Base-by-base conservation (phyloP, 2,888 invertebrate genomes). In the Parasteatoda lunata region DNA sequence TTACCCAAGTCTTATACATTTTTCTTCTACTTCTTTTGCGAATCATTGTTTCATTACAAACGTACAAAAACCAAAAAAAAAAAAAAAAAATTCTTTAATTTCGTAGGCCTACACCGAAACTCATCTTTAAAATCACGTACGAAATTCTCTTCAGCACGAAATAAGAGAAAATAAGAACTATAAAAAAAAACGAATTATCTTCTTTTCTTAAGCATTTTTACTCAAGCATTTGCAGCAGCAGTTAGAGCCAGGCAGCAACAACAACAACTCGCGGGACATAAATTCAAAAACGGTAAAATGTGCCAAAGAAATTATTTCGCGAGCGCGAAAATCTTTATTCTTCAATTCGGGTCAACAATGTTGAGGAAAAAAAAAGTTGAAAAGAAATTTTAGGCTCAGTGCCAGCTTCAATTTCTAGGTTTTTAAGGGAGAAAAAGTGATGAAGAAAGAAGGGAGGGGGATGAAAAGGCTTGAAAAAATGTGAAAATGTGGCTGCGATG, bases 221-320 rank as follows among this genome's bases (percentile, higher is more conserved):
- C 4, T 6, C 4, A 7, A n/a, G 8, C 59, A 59, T 5, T 59
- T 13, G 59, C 7, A 9, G 7, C 11, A 59, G 30, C 30, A 30
- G 30, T 30, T 30, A 30, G 30, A 30, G 30, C 30, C 2, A 30
- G n/a, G n/a, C 59, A 13, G 13, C 30, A 30, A 51, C 72, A n/a
- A 72, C 51, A 49, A 11, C 49, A n/a, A 52, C 72, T n/a, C 30
- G 30, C 49, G 13, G 30, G 52, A 65, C 83, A 83, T 77, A 83
- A 83, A 83, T 83, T 83, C 77, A 83, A 83, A 83, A 83, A 83
- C 71, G 77, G 76, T 59, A 59, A 48, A 70, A 82, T 76, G 82
- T 83, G 83, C 83, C 83, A 83, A 83, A 83, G 83, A 83, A 83
- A 83, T 83, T 83, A 83, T 83, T 83, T 83, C 77, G 72, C 83